phyloP scores from a whole-genome alignment of 2,797 vertebrate genomes.

The Diplodus sargus region DNA sequence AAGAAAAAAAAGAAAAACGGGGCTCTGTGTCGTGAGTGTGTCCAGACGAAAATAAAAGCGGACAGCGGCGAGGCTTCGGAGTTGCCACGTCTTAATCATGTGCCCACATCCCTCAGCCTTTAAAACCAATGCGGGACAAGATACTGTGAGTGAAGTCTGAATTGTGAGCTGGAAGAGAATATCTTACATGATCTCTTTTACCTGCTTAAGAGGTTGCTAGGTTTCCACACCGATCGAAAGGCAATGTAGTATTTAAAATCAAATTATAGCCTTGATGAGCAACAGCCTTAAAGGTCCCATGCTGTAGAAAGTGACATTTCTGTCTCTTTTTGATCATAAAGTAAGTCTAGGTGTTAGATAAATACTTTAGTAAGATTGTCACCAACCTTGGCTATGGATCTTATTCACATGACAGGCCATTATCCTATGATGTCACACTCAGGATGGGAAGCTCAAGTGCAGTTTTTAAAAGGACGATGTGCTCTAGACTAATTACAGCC shows the following conservation, averaged over 20 bases:
- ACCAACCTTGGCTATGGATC: no score
- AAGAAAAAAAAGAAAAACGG: neutral
- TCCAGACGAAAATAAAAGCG: constrained; percentile 30
- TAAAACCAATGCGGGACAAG: constrained; percentile 16
- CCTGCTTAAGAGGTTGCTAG: neutral
- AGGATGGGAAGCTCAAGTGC: no score
- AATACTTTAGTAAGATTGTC: no score
- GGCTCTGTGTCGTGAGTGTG: neutral
- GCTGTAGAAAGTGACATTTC: no score
- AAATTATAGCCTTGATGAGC: neutral
- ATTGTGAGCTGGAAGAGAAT: neutral
- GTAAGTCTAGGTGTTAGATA: no score
- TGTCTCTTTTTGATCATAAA: no score
- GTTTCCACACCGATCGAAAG: constrained; percentile 23
- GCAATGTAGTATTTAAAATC: constrained; percentile 1
- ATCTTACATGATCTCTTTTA: constrained; percentile 1
- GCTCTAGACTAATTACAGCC: no score
- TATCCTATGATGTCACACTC: no score
- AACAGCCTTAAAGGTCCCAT: neutral
- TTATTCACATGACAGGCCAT: no score
- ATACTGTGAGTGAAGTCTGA: neutral
- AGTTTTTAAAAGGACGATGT: no score
- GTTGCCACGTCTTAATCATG: neutral
- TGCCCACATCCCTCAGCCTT: neutral
- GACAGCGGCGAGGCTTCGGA: constrained; percentile 23